Base-by-base conservation (phyloP, 2,888 invertebrate genomes). In the Syritta pipiens region DNA sequence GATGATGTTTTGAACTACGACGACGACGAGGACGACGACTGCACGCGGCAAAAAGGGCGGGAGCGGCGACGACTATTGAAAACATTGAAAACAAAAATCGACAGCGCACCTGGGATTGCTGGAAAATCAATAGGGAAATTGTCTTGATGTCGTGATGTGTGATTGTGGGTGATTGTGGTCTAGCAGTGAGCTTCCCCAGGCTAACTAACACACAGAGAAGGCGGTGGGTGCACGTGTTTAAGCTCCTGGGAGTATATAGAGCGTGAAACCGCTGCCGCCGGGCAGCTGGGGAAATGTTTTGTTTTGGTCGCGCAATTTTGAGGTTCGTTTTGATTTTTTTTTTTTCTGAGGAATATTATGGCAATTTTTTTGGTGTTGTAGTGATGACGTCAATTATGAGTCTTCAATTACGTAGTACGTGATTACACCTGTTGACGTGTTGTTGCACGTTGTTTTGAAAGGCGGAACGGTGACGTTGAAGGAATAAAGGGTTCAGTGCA, bases 81-180 rank as follows among this genome's bases (percentile, higher is more conserved):
- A 71, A 71, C 26, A 55, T 17, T 28, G n/a, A 9, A 32, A 32
- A 32, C n/a, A 14, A 37, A 26, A 51, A 77, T 59, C 65, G 65
- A 65, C 44, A 57, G 10, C 60, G n/a, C n/a, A n/a, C 26, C 42
- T 7, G 19, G 17, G n/a, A 40, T 69, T 69, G 51, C 48, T 71
- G 24, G 65, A 77, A 77, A 77, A 72, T 77, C 71, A 72, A 77
- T 77, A 77, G 17, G n/a, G 42, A 60, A 65, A 77, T 40, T 28
- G 46, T 53, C 35, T 53, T 17, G n/a, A 14, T 51, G 63, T 59
- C 44, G 44, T 46, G 37, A 40, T 53, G 44, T 49, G 10, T 59
- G 9, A 77, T 62, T 68, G 35, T n/a, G 22, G 28, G 24, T n/a
- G n/a, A n/a, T n/a, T n/a, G n/a, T n/a, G 53, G 53, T 69, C 35